phyloP scores from a whole-genome alignment of 2,797 vertebrate species.

The Acanthurus tractus region DNA sequence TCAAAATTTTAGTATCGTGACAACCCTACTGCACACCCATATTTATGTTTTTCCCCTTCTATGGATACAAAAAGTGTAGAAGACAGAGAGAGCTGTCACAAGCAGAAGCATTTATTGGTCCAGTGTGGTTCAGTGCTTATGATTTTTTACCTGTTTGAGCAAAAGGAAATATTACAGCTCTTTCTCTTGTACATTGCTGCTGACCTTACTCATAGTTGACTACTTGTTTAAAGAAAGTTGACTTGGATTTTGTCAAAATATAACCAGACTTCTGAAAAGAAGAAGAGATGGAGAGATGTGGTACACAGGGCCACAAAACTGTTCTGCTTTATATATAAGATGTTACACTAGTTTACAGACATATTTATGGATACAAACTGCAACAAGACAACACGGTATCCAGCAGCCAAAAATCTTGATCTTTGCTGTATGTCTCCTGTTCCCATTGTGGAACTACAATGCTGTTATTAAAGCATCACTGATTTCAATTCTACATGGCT shows the following conservation, averaged over 20 bases:
- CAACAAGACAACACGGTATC: background rate
- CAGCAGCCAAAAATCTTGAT: background rate
- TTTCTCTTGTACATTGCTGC: too few species aligned
- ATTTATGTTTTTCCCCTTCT: too few species aligned
- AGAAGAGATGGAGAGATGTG: background rate
- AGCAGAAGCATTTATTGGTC: too few species aligned
- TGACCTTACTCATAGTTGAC: too few species aligned
- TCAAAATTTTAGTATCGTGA: too few species aligned
- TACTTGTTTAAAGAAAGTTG: background rate
- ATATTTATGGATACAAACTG: background rate
- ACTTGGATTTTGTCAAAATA: background rate
- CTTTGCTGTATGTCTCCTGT: conserved; percentile 1
- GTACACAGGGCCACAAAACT: background rate
- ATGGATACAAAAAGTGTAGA: too few species aligned
- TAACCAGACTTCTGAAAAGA: background rate
- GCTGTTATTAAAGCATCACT: conserved; percentile 1
- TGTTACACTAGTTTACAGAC: background rate
- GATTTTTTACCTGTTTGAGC: too few species aligned
- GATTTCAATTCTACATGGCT: background rate
- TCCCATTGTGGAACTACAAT: background rate
- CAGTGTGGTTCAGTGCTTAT: too few species aligned
- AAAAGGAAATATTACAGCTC: too few species aligned
- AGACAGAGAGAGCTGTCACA: too few species aligned
- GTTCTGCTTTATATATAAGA: background rate
- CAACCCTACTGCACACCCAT: too few species aligned